phyloP scores from a whole-genome alignment of 2,113 vertebrate species.

The Trematocara unimaculatum region DNA sequence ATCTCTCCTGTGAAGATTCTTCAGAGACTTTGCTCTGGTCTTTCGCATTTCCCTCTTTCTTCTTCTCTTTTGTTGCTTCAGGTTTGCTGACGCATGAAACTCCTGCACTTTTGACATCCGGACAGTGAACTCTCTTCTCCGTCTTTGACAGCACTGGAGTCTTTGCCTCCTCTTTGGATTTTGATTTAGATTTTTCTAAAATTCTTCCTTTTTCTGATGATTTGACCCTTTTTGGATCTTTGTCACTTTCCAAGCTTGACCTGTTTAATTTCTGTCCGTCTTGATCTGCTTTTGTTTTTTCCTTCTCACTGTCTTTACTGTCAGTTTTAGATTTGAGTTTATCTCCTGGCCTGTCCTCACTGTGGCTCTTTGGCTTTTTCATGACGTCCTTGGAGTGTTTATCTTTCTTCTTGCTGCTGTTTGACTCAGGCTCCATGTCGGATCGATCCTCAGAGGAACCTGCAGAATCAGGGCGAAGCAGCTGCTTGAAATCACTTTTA shows the following conservation, averaged over 20 bases:
- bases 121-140: conserved; percentile 75
- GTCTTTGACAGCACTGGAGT: conserved; percentile 55
- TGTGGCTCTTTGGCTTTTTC: conserved; percentile 79
- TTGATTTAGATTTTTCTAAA: conserved; percentile 78
- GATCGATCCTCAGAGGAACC: conserved; percentile 83
- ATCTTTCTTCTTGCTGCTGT: conserved; percentile 76
- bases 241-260: conserved; percentile 71
- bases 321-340: conserved; percentile 80
- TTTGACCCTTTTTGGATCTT: conserved; percentile 73
- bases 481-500: conserved; percentile 77
- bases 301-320: conserved; percentile 74
- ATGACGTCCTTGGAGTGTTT: conserved; percentile 74
- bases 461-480: conserved; percentile 72
- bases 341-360: conserved; percentile 74
- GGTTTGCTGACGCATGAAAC: conserved; percentile 53
- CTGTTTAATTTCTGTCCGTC: conserved; percentile 76
- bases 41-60: conserved; percentile 73
- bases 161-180: conserved; percentile 76
- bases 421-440: conserved; percentile 76
- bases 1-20: conserved; percentile 60
- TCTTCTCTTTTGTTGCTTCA: conserved; percentile 73
- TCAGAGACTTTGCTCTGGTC: conserved; percentile 74
- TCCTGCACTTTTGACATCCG: conserved; percentile 71
- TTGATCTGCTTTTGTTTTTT: conserved; percentile 68
- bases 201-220: conserved; percentile 74